A percentile compares a stretch with the other conserved stretches of the same genome.
These are phyloP conservation scores for Ammospiza nelsoni DNA, from an alignment of 2,113 vertebrate species.

Conservation along the genomic window DNA sequence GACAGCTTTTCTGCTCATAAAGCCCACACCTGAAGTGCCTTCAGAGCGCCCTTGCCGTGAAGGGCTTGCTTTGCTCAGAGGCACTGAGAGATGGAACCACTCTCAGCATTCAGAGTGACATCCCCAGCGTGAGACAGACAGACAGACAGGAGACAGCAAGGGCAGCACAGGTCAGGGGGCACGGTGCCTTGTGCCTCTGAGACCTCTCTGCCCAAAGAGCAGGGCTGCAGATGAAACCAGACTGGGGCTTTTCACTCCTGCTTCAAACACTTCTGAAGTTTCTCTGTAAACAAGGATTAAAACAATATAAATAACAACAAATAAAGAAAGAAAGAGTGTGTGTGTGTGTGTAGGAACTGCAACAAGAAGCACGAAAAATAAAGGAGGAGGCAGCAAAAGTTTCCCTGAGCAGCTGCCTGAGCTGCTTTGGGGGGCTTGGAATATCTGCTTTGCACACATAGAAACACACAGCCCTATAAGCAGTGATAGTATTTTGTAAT, in stretches of 20 bases:
- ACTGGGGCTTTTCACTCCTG: not conserved
- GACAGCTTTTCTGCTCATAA: too few relatives aligned
- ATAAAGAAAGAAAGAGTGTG: not conserved
- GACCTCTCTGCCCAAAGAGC: not conserved
- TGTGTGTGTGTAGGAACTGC: not conserved
- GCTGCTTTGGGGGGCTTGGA: slow-evolving; percentile 27
- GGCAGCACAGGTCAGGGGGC: not conserved
- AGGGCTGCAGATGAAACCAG: not conserved
- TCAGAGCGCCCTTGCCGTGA: not conserved
- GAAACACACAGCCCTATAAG: slow-evolving; percentile 62
- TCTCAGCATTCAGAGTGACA: not conserved
- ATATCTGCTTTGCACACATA: slow-evolving; percentile 6
- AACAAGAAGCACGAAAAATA: not conserved
- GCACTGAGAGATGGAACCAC: not conserved
- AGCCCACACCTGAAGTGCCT: not conserved
- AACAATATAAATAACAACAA: not conserved
- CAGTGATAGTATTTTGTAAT: slow-evolving; percentile 81
- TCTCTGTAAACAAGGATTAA: not conserved
- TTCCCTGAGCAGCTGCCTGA: not conserved
- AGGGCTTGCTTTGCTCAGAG: not conserved
- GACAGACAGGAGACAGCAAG: not conserved
- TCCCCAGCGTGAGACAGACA: not conserved
- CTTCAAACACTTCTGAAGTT: not conserved
- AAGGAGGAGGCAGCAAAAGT: not conserved
- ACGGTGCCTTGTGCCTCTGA: not conserved